phyloP scores from a whole-genome alignment of 2,888 invertebrate species.

The Furcula furcula region DNA sequence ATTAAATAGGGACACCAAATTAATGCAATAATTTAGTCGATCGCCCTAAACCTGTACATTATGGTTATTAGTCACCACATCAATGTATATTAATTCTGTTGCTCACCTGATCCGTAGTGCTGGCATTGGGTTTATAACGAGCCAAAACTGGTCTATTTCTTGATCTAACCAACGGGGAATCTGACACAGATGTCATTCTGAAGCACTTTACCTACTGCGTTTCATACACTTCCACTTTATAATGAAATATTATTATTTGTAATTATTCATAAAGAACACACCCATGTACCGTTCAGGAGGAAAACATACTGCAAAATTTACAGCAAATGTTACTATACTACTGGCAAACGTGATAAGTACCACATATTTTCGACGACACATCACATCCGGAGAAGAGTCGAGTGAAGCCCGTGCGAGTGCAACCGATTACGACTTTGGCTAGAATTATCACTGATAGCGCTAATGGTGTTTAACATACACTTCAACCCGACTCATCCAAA shows the following conservation, averaged over 20 bases:
- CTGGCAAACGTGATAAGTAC: conserved; percentile 67
- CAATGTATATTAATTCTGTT: too few species aligned
- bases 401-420: conserved; percentile 59
- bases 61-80: too few species aligned
- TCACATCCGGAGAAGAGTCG: conserved; percentile 75
- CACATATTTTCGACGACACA: conserved; percentile 78
- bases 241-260: conserved; percentile 5
- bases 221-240: conserved; percentile 20
- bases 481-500: too few species aligned
- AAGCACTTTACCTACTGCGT: conserved; percentile 18
- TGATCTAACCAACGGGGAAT: conserved; percentile 62
- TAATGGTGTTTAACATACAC: conserved; percentile 44
- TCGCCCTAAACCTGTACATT: too few species aligned
- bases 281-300: conserved; percentile 57
- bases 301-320: conserved; percentile 71
- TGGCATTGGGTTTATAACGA: conserved; percentile 60
- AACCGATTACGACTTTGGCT: conserved; percentile 59
- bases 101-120: conserved; percentile 62
- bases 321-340: conserved; percentile 54
- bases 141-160: conserved; percentile 69
- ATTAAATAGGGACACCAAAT: too few species aligned
- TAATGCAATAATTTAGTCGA: too few species aligned
- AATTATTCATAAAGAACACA: conserved; percentile 32
- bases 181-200: conserved; percentile 65
- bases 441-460: conserved; percentile 55